Percentiles rank a stretch among this genome's conserved stretches.
phyloP scores from a whole-genome alignment of 2,113 vertebrate species.

The Melanocharis versteri region DNA sequence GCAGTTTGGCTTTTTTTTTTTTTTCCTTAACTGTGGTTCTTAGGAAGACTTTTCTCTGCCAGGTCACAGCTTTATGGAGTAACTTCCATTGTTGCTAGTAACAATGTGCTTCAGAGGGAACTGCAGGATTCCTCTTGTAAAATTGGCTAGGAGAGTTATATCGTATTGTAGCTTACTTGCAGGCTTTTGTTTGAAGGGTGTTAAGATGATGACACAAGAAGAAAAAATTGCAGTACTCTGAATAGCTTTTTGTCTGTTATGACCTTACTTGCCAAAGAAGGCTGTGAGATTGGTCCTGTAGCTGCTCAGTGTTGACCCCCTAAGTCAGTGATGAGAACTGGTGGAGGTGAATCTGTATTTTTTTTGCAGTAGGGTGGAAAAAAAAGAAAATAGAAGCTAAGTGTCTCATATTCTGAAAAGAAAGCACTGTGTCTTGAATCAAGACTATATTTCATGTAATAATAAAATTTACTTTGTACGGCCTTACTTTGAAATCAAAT shows the following conservation, averaged over 20 bases:
- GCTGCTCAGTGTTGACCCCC: not conserved
- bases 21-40: not conserved
- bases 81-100: slow-evolving; percentile 26
- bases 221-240: not conserved
- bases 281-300: not conserved
- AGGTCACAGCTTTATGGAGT: not conserved
- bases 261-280: not conserved
- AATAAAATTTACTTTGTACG: not conserved
- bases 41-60: not conserved
- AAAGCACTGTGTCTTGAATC: not conserved
- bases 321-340: not conserved
- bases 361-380: not conserved
- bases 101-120: slow-evolving; percentile 30
- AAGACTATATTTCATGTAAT: not conserved
- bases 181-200: slow-evolving; percentile 22
- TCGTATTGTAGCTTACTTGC: not conserved
- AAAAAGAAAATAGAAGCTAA: not conserved
- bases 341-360: not conserved
- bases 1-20: no score
- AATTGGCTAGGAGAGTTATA: not conserved
- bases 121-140: slow-evolving; percentile 10
- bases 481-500: not conserved
- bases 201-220: slow-evolving; percentile 8
- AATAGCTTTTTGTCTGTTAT: not conserved
- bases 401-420: not conserved